Base-by-base conservation (phyloP, 2,113 vertebrate species). In the Zapornia atra region DNA sequence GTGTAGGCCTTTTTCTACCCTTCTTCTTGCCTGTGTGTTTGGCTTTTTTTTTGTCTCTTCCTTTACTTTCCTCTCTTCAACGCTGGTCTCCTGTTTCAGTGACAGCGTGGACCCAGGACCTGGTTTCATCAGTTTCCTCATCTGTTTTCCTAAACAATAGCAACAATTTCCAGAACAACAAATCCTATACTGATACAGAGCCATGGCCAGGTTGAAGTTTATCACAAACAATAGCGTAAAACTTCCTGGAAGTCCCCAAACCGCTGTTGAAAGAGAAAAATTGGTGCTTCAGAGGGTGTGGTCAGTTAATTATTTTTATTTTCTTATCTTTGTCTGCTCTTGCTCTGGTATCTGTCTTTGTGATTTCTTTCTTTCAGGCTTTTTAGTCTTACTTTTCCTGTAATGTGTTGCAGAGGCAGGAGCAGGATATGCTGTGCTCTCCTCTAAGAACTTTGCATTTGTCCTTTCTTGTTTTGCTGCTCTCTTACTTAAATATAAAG, bases 371-470 rank as follows among this genome's bases (percentile, higher is more conserved):
- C 80, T 91, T 79, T 50, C 68, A 61, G 44, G 53, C 28, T 94
- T 94, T 90, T 86, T 60, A 86, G 60, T 88, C 51, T 65, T 56
- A 13, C 38, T 75, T 71, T 64, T 78, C 11, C 8, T 66, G 31
- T 34, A 88, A 76, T 18, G 51, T 34, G 57, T 60, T 90, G 40
- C 36, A 79, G 48, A 76, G 59, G 57, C n/a, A 79, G 88, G 19
- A 79, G 57, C n/a, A 79, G 88, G 19, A 79, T 69, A 73, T 79
- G 69, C 44, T 93, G 53, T 72, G 77, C 38, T 87, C 7, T 73
- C 69, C 59, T 92, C 88, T 84, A 93, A 65, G 83, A 95, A 82
- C 88, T 91, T 65, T 53, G 29, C n/a, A 64, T 90, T 93, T 96
- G 36, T 73, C 79, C 77, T 88, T 75, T 79, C 72, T 82, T 94